These are phyloP conservation scores for Ferdinandea cuprea DNA, from an alignment of 2,888 invertebrate species.

Conservation along the genomic window DNA sequence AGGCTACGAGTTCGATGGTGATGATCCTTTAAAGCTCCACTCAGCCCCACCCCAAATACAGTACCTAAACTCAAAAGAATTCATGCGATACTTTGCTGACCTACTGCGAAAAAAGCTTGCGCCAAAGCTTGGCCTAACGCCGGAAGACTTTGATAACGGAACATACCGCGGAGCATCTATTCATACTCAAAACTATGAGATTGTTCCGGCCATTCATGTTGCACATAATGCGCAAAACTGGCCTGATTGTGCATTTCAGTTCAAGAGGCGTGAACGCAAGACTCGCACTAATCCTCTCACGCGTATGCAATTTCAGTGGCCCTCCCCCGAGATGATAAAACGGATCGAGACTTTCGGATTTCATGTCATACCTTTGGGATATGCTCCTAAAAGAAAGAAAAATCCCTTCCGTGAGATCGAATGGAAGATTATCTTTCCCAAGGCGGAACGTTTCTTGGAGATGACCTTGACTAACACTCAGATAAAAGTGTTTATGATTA, in stretches of 20 bases:
- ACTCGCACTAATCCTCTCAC: slow-evolving; percentile 85
- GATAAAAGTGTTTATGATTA: slow-evolving; percentile 88
- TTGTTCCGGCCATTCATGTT: slow-evolving; percentile 87
- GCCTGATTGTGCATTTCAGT: slow-evolving; percentile 89
- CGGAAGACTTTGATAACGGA: slow-evolving; percentile 84
- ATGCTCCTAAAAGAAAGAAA: slow-evolving; percentile 85
- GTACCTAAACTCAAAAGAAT: slow-evolving; percentile 86
- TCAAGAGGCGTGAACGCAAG: slow-evolving; percentile 86
- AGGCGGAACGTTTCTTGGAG: slow-evolving; percentile 90
- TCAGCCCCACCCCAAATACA: slow-evolving; percentile 78
- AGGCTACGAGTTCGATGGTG: slow-evolving; percentile 71
- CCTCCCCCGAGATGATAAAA: slow-evolving; percentile 86
- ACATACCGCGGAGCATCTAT: slow-evolving; percentile 87
- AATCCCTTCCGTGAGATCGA: slow-evolving; percentile 88
- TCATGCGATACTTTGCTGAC: slow-evolving; percentile 87
- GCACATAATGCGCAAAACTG: slow-evolving; percentile 84
- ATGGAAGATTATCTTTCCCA: slow-evolving; percentile 91
- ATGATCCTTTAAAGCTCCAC: slow-evolving; percentile 24
- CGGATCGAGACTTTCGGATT: slow-evolving; percentile 88
- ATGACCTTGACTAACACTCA: slow-evolving; percentile 89
- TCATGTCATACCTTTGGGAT: slow-evolving; percentile 88
- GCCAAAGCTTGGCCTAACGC: slow-evolving; percentile 85
- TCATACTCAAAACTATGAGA: slow-evolving; percentile 87
- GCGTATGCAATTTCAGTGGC: slow-evolving; percentile 87
- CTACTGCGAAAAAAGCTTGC: slow-evolving; percentile 86